Evolutionary conservation across 2,888 invertebrate genomes (phyloP), one percentile per base, ranked within the genome.

Genomic region (Gari tellinella): DNA sequence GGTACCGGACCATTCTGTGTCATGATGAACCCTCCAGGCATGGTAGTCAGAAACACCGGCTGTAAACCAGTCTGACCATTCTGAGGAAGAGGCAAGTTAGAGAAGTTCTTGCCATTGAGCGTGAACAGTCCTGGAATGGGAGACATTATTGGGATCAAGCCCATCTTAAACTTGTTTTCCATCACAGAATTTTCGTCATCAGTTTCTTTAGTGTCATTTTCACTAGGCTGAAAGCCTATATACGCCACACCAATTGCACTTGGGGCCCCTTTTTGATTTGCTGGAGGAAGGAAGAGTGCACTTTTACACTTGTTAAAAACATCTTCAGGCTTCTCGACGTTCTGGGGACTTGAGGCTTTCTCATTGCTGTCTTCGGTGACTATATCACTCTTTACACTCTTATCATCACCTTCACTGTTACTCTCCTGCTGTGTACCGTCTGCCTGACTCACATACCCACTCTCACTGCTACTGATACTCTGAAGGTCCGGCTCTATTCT

Each of bases 401-500:
- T 46, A 17, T 61, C 56, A n/a, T 56, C 49, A 45, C 67, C 63
- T 21, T 65, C 53, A 12, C 46, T 38, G 40, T 68, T 63, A 8
- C 26, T 17, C 25, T 48, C 31, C 3, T 31, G 3, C 63, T 65
- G 55, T 49, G 43, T 25, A 19, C 60, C 58, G 52, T 53, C 63
- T 25, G 37, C 61, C 56, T 57, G 73, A 68, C 75, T 82, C 1
- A 43, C 74, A 53, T 84, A 86, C 1, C 86, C 85, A 64, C 86
- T 85, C 58, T 85, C 86, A 4, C 70, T 65, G 61, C 82, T 80
- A 5, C 74, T 78, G 19, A 81, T 81, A 52, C 85, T 84, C 49
- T 83, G 81, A 4, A 81, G 74, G 55, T 84, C 85, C 17, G 74
- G 72, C 12, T 86, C 86, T 1, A n/a, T 76, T 38, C 48, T 72